phyloP scores from a whole-genome alignment of 1,140 invertebrate species.

The Diorhabda carinulata region DNA sequence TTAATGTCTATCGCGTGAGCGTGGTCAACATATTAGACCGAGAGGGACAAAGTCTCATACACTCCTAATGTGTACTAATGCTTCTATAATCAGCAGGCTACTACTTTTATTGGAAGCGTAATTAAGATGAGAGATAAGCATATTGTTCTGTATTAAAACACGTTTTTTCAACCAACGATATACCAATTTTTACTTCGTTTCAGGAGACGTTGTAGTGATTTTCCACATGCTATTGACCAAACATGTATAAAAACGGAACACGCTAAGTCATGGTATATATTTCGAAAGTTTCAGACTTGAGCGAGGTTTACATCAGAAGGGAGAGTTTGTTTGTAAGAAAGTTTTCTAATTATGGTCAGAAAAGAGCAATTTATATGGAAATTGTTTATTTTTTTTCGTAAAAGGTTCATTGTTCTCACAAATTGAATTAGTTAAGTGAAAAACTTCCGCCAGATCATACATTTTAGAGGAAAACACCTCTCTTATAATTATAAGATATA shows the following conservation, averaged over 20 bases:
- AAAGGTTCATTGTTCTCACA: no score
- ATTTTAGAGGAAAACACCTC: no score
- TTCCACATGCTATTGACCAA: constrained; percentile 8
- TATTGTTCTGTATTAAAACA: constrained; percentile 15
- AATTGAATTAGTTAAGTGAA: no score
- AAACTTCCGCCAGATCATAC: no score
- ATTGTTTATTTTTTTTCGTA: neutral
- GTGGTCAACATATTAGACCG: constrained; percentile 24
- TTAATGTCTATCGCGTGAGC: constrained; percentile 26
- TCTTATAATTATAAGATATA: no score
- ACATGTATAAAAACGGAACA: neutral
- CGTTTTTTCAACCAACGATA: constrained; percentile 4
- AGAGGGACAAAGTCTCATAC: constrained; percentile 20
- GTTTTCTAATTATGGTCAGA: neutral
- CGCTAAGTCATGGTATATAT: neutral
- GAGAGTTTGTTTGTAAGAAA: neutral
- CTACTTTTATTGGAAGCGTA: constrained; percentile 26
- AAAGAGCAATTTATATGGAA: neutral
- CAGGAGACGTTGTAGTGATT: constrained; percentile 2
- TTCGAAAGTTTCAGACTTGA: neutral
- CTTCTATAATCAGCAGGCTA: constrained; percentile 27
- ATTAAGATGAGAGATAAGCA: constrained; percentile 23
- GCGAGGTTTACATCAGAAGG: neutral
- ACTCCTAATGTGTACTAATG: constrained; percentile 29
- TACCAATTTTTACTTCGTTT: constrained; percentile 6